Percentiles rank a stretch among this genome's conserved stretches.
phyloP scores from a whole-genome alignment of 2,113 vertebrate species.

The Tonatia bakeri region DNA sequence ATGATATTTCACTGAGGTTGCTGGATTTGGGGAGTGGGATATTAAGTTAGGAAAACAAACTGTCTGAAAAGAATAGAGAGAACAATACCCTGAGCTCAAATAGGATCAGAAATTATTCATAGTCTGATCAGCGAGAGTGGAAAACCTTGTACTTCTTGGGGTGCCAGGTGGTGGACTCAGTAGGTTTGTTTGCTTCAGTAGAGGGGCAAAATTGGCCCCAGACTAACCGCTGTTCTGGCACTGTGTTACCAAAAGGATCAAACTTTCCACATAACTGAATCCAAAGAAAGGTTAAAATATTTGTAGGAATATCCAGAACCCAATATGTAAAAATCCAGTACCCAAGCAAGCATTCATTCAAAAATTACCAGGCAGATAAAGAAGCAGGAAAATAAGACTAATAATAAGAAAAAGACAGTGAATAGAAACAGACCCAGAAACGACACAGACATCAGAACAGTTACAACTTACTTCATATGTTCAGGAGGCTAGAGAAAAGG shows the following conservation, averaged over 20 bases:
- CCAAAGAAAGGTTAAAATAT: neutral
- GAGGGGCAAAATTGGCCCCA: neutral
- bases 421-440: neutral
- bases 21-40: neutral
- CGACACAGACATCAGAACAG: neutral
- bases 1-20: neutral
- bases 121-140: neutral
- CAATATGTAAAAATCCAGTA: neutral
- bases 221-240: neutral
- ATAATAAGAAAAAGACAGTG: neutral
- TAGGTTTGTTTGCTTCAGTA: neutral
- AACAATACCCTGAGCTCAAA: neutral
- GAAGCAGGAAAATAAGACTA: neutral
- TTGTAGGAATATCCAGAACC: neutral
- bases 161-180: neutral
- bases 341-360: neutral
- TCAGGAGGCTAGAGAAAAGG: neutral
- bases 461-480: neutral
- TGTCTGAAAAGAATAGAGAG: neutral
- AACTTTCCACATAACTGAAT: neutral
- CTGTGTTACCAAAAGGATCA: neutral
- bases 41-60: constrained; percentile 4
- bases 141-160: neutral
- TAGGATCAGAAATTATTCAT: neutral
- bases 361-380: neutral